Evolutionary conservation across 2,113 vertebrate genomes (phyloP).

Genomic region (Platysteira castanea): DNA sequence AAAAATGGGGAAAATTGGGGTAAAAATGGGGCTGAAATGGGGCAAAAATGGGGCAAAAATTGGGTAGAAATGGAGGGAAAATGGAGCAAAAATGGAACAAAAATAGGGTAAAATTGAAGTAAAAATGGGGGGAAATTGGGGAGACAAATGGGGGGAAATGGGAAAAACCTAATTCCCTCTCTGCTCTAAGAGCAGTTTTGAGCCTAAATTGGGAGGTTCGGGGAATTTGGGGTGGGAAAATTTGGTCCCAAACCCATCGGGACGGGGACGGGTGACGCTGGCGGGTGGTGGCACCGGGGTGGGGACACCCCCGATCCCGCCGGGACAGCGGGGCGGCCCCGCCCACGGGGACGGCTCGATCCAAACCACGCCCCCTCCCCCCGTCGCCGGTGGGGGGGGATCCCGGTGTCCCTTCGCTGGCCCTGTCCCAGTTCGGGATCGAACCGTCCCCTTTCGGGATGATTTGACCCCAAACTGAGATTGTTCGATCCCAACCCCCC

Average conservation of each 20-base stretch:
- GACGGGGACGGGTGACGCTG: background rate
- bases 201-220: background rate
- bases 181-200: no score
- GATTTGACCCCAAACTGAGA: no score
- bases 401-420: background rate
- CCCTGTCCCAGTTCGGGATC: background rate
- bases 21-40: background rate
- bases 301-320: fast-evolving
- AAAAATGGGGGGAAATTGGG: background rate
- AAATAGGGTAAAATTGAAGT: background rate
- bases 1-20: background rate
- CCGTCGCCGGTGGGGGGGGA: no score
- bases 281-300: background rate
- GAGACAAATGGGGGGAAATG: background rate
- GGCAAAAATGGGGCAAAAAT: background rate
- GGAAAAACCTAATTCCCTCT: background rate
- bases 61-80: background rate
- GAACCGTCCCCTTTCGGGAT: background rate
- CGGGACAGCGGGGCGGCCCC: background rate
- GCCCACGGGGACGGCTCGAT: background rate
- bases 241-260: background rate
- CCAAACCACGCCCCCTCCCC: background rate
- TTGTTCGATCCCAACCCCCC: no score
- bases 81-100: background rate
- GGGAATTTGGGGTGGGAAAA: background rate